Base-by-base conservation (phyloP, 2,113 vertebrate genomes). In the Lampris megalopsis region DNA sequence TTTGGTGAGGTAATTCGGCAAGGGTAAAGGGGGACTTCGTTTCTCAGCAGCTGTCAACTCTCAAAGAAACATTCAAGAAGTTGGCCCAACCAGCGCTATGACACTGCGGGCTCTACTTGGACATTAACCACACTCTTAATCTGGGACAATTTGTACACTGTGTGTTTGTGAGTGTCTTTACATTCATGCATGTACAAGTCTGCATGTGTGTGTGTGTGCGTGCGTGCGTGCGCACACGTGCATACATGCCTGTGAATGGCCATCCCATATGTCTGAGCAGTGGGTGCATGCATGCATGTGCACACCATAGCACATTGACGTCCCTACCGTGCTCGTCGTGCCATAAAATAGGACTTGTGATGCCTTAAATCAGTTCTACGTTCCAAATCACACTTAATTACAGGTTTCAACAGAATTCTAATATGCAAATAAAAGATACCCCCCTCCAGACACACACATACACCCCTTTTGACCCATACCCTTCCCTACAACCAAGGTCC, bases 261-360 rank as follows among this genome's bases (percentile, higher is more conserved):
- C 67, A 73, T 86, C 81, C 80, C 79, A 78, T 79, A 71, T 79
- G 76, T 89, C 81, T 61, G 68, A 65, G 57, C 74, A 80, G 24
- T 85, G 49, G 68, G 73, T 75, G 67, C 68, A 78, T 63, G 66
- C 67, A 71, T 83, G 85, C 72, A 63, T 79, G 71, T 37, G 1
- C 82, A 45, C 74, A 66, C 42, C 67, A 74, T 88, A 71, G 87
- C 94, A 90, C 86, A 85, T 90, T 92, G 92, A 3, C 81, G 58
- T 64, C 50, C 73, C 59, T 36, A 48, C 37, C 10, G 42, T 63
- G 48, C 63, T 43, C n/a, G 6, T 35, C 11, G 6, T 41, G 36
- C 43, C 56, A 53, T 50, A 35, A 70, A 42, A n/a, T n/a, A 58
- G 54, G 3, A 67, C n/a, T 38, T 75, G 38, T 60, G 57, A 65